Evolutionary conservation across 2,113 vertebrate genomes (phyloP).

Genomic region (Muntiacus reevesi): DNA sequence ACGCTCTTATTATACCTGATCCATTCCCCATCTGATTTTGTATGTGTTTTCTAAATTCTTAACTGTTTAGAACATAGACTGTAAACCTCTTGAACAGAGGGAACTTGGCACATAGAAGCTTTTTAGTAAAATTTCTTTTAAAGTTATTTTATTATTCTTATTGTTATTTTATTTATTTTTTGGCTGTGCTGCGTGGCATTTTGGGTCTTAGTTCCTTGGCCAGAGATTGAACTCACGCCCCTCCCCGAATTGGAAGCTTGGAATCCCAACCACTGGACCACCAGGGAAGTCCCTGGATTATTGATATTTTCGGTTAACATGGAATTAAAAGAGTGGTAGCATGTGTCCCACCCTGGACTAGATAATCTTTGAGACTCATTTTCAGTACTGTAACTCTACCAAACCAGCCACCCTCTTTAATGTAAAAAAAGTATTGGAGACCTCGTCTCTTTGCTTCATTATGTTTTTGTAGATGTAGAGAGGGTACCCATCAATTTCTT

Average conservation of each 20-base stretch:
- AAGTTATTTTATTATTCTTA: neutral
- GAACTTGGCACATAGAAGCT: neutral
- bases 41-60: neutral
- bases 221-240: fast-evolving
- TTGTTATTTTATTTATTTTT: neutral
- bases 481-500: neutral
- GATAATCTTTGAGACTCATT: neutral
- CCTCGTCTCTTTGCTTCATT: neutral
- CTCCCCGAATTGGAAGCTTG: fast-evolving
- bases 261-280: neutral
- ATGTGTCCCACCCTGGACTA: neutral
- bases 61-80: neutral
- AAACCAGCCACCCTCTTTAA: neutral
- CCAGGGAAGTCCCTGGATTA: neutral
- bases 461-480: neutral
- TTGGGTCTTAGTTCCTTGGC: neutral
- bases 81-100: neutral
- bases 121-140: conserved; percentile 8
- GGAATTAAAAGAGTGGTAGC: neutral
- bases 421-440: neutral
- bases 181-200: neutral
- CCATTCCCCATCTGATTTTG: neutral
- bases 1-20: neutral
- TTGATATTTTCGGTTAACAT: neutral
- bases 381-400: neutral